Evolutionary conservation across 2,113 vertebrate species (phyloP).

Genomic region (Mirounga angustirostris): DNA sequence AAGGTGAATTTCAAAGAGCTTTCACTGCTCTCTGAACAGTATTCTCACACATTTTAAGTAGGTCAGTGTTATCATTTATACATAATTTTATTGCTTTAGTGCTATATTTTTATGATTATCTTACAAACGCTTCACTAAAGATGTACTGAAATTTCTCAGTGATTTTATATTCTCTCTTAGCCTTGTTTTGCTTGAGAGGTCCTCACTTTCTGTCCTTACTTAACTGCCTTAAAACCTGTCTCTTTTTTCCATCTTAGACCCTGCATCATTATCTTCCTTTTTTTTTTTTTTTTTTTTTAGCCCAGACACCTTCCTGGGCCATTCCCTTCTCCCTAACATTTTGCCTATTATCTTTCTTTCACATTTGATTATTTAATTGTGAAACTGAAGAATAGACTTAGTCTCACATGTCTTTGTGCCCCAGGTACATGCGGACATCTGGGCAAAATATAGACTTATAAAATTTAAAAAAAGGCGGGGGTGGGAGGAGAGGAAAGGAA

Average conservation of each 20-base stretch:
- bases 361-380: conserved; percentile 48
- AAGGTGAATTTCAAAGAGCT: conserved; percentile 73
- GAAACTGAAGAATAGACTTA: conserved; percentile 29
- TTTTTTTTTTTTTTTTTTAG: background rate
- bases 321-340: background rate
- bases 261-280: background rate
- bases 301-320: background rate
- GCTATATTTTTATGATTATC: conserved; percentile 61
- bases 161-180: conserved; percentile 39
- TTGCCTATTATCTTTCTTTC: background rate
- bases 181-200: conserved; percentile 58
- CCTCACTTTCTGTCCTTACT: background rate
- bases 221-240: background rate
- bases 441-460: background rate
- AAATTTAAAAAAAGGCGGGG: background rate
- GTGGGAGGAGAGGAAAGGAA: background rate
- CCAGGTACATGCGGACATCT: background rate
- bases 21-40: conserved; percentile 55
- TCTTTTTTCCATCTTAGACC: background rate
- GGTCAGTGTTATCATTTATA: conserved; percentile 62
- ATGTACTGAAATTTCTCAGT: background rate
- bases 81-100: conserved; percentile 56
- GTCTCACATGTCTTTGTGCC: background rate
- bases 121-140: conserved; percentile 23
- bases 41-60: conserved; percentile 68